phyloP scores from a whole-genome alignment of 2,113 vertebrate species.

The Naja naja region DNA sequence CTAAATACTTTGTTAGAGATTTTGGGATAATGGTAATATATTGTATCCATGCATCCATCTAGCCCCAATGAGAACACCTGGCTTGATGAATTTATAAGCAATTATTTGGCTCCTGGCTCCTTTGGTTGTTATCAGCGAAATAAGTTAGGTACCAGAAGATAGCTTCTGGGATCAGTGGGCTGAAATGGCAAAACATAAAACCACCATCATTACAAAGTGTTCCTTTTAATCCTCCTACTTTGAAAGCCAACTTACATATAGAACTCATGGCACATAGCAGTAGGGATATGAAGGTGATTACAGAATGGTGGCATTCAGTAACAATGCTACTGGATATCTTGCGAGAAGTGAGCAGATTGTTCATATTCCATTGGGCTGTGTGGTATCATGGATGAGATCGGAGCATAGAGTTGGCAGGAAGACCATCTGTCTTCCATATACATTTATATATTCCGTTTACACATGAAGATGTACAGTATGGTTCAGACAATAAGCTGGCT shows the following conservation, averaged over 20 bases:
- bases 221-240: not conserved
- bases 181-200: not conserved
- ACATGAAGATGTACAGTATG: not conserved
- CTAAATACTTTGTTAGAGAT: conserved; percentile 14
- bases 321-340: not conserved
- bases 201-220: not conserved
- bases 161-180: not conserved
- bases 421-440: not conserved
- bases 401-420: not conserved
- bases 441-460: not conserved
- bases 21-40: conserved; percentile 33
- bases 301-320: not conserved
- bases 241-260: not conserved
- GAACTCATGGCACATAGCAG: not conserved
- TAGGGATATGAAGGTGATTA: not conserved
- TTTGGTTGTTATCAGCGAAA: not conserved
- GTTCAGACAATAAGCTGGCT: not conserved
- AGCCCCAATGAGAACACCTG: not conserved
- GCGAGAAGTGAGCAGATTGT: not conserved
- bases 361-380: not conserved
- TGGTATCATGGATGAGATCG: not conserved
- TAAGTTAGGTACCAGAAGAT: not conserved
- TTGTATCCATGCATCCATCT: conserved; percentile 41
- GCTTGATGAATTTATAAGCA: not conserved
- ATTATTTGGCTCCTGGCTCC: not conserved